Base-by-base conservation (phyloP, 2,797 vertebrate genomes). In the Liparis tanakae region DNA sequence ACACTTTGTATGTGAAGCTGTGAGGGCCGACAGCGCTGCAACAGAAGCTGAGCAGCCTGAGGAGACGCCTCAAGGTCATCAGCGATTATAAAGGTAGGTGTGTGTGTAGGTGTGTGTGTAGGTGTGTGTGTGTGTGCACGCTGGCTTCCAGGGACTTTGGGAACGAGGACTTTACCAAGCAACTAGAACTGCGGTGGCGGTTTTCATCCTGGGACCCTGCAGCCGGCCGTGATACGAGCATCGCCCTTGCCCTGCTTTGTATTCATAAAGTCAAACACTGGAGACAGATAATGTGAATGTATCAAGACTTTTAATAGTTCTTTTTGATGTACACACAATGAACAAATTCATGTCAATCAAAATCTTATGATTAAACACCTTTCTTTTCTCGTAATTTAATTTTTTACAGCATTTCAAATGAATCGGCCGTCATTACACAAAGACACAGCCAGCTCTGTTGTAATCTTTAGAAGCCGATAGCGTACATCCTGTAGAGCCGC, bases 241-340 rank as follows among this genome's bases (percentile, higher is more conserved):
- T 1, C 0, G 20, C 25, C 13, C 50, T 25, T 17, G 17, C 6
- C 3, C 22, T 57, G 36, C 13, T 20, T 56, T 59, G 43, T 5
- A 5, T 12, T 68, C 25, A 76, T 44, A 10, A n/a, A 22, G 17
- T 64, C 1, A 62, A 74, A 48, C 4, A 33, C 7, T 10, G 17
- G 66, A 68, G 1, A 53, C 10, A 5, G 14, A 54, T 36, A 6
- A 2, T 46, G 10, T 81, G 70, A 85, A 87, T 86, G 87, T 55
- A 87, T 83, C 82, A 86, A 72, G 84, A 83, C 66, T 88, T 93
- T 92, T 92, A 92, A 91, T 92, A 79, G 74, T 88, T 89, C 30
- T 77, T 87, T 72, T 81, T 88, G 78, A 90, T 81, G 70, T 78
- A 88, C 87, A 91, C 78, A 83, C 74, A 80, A 76, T 56, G 59